A percentile compares a stretch with the other conserved stretches of the same genome.
These are phyloP conservation scores for Grammomys dolichurus DNA, from an alignment of 2,113 vertebrate genomes.

Conservation along the genomic window DNA sequence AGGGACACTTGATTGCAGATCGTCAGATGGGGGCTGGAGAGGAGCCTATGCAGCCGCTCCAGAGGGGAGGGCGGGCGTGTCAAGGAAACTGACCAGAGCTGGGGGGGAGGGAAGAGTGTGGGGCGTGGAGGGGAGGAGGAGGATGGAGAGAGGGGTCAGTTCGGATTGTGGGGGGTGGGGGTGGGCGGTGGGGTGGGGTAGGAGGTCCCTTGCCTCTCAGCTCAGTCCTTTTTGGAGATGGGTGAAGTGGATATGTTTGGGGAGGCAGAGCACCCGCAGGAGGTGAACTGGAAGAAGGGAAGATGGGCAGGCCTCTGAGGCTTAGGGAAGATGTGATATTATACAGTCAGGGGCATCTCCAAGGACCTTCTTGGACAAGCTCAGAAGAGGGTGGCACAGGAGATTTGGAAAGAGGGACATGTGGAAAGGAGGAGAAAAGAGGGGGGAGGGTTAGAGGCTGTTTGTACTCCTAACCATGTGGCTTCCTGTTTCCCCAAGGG, in stretches of 20 bases:
- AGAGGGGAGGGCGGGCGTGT: too few relatives aligned
- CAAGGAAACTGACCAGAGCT: too few relatives aligned
- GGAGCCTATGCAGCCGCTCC: background rate
- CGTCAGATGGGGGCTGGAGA: background rate
- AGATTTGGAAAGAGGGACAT: background rate
- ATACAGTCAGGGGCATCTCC: background rate
- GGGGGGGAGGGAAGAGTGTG: too few relatives aligned
- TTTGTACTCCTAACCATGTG: background rate
- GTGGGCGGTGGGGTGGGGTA: accelerated
- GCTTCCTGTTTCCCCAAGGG: background rate
- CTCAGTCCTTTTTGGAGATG: background rate
- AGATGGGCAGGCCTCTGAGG: background rate
- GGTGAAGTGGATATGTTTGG: background rate
- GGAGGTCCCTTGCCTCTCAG: background rate
- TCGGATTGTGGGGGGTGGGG: accelerated
- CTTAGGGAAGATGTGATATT: background rate
- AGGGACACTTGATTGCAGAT: too few relatives aligned
- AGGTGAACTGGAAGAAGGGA: background rate
- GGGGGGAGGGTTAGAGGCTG: background rate
- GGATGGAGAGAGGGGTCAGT: background rate
- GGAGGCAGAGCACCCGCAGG: background rate
- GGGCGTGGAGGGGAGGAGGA: too few relatives aligned
- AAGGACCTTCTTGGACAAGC: background rate
- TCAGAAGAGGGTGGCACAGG: background rate
- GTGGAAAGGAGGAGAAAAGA: background rate